phyloP scores from a whole-genome alignment of 2,113 vertebrate species.

The Platysternon megacephalum region DNA sequence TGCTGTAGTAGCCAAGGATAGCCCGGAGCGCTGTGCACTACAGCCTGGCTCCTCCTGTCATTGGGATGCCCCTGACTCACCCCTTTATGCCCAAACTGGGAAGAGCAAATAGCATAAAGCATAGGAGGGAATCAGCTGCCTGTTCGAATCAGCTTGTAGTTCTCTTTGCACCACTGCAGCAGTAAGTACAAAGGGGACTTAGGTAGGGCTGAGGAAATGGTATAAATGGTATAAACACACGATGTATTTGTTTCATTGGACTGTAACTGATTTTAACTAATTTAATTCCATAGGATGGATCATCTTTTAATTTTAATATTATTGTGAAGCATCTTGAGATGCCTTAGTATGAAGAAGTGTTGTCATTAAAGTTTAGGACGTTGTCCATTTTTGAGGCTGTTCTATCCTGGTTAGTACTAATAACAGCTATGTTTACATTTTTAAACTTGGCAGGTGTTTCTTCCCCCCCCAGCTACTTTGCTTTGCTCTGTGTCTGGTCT shows the following conservation, averaged over 20 bases:
- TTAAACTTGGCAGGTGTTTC: not conserved
- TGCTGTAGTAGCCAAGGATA: too few relatives aligned
- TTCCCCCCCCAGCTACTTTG: not conserved
- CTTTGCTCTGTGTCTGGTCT: not conserved
- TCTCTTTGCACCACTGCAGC: too few relatives aligned
- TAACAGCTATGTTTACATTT: not conserved
- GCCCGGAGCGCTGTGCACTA: not conserved
- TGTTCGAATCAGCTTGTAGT: not conserved
- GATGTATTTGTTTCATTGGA: not conserved
- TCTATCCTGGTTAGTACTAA: not conserved
- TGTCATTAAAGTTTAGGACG: not conserved
- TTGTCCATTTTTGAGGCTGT: not conserved
- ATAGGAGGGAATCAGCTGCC: not conserved
- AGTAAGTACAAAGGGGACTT: not conserved
- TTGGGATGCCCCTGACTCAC: not conserved
- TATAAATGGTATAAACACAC: not conserved
- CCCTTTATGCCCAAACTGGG: not conserved
- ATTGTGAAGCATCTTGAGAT: not conserved
- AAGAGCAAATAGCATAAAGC: not conserved
- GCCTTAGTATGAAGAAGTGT: not conserved
- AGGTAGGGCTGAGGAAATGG: not conserved
- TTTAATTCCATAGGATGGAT: not conserved
- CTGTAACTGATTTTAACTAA: not conserved
- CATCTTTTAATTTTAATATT: not conserved
- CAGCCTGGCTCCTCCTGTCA: not conserved